A percentile compares a stretch with the other conserved stretches of the same genome.
phyloP scores from a whole-genome alignment of 2,888 invertebrate genomes.

The Agapetus fuscipes region DNA sequence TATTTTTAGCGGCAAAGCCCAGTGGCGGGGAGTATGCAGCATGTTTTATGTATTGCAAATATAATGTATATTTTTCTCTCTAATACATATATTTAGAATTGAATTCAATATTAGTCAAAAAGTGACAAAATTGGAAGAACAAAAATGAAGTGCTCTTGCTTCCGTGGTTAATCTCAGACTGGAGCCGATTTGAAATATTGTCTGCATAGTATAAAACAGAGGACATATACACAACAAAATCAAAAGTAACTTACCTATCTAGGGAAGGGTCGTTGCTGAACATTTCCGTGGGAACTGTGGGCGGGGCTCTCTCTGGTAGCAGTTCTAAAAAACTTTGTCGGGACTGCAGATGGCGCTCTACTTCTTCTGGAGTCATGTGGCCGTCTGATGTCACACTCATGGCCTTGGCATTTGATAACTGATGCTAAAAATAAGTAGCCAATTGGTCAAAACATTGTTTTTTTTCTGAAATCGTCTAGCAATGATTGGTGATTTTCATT shows the following conservation, averaged over 20 bases:
- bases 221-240: slow-evolving; percentile 6
- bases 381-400: slow-evolving; percentile 59
- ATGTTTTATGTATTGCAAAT: no score
- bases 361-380: slow-evolving; percentile 86
- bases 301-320: slow-evolving; percentile 75
- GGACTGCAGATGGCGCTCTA: slow-evolving; percentile 81
- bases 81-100: no score
- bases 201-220: no score
- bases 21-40: no score
- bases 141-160: no score
- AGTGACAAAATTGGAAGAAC: no score
- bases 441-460: slow-evolving; percentile 5
- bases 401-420: slow-evolving; percentile 38
- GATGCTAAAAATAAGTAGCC: slow-evolving; percentile 44
- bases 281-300: slow-evolving; percentile 87
- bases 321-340: slow-evolving; percentile 70
- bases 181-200: no score
- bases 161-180: no score
- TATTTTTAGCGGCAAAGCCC: no score
- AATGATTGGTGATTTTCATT: neutral
- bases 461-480: no score
- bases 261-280: slow-evolving; percentile 89
- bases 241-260: slow-evolving; percentile 52
- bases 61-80: no score
- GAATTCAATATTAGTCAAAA: no score